phyloP scores from a whole-genome alignment of 2,113 vertebrate species.

The Mola mola region DNA sequence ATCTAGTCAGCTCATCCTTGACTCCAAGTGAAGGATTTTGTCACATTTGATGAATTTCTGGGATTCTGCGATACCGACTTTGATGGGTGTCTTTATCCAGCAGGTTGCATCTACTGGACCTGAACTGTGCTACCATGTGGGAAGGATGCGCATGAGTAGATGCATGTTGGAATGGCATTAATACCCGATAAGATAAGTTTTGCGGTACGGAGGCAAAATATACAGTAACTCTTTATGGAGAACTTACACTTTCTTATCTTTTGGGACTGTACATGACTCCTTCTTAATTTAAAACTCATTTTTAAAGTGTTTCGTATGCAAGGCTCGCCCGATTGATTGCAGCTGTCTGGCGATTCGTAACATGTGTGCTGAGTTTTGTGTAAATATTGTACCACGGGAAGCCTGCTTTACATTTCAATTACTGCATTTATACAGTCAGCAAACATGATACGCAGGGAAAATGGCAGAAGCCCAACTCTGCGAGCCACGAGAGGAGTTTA shows the following conservation, averaged over 20 bases:
- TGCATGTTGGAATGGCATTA: too few species aligned
- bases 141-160: too few species aligned
- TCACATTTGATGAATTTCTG: too few species aligned
- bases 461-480: constrained; percentile 60
- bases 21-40: too few species aligned
- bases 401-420: constrained; percentile 78
- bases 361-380: constrained; percentile 76
- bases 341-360: constrained; percentile 72
- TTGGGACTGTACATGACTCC: constrained; percentile 53
- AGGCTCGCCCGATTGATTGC: constrained; percentile 64
- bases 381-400: constrained; percentile 75
- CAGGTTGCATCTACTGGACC: too few species aligned
- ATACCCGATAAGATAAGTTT: too few species aligned
- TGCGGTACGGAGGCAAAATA: too few species aligned
- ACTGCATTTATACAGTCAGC: constrained; percentile 72
- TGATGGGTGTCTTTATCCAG: too few species aligned
- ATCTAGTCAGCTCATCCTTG: too few species aligned
- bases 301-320: constrained; percentile 66
- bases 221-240: constrained; percentile 24
- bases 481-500: constrained; percentile 51
- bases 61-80: too few species aligned
- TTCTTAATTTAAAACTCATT: constrained; percentile 77
- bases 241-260: constrained; percentile 31
- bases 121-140: too few species aligned
- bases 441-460: constrained; percentile 65